Base-by-base conservation (phyloP, 1,140 invertebrate genomes). In the Heliconius congener region DNA sequence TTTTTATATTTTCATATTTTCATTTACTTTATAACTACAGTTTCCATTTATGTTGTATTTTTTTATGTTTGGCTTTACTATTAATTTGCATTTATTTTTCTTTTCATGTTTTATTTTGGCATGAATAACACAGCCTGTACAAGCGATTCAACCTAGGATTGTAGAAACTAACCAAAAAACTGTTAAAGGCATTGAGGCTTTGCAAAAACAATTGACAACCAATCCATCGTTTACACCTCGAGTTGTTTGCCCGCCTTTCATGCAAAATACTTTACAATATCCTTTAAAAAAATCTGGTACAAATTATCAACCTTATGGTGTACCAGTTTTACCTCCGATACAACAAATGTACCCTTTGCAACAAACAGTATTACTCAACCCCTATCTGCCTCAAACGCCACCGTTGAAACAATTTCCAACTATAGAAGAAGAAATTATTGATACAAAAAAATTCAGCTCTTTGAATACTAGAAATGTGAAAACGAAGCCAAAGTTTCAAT, bases 101-200 rank as follows among this genome's bases (percentile, higher is more conserved):
- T 83, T 93, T 92, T 90, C 90, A 92, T 92, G 88, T 92, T 90
- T 91, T 86, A 66, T 88, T 85, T 85, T 87, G 85, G 83, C 85
- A 88, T 91, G 88, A 81, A 77, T 92, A 86, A 86, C 76, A 94
- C 76, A 94, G 94, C 94, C 94, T 37, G 88, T 95, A 71, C 94
- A 95, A 91, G 91, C 93, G 39, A 95, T 95, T 78, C 94, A 94
- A 82, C 94, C 94, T 34, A 88, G 94, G 84, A 88, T 95, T 30
- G 86, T 94, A 34, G 87, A 93, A 80, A 91, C 89, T 70, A 90
- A 89, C 80, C 87, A 89, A 84, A 94, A 91, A 85, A 85, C 83
- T 11, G 74, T 86, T 0, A 95, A 94, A 87, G 89, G 92, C 30
- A 90, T 94, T 18, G 91, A 94, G 77, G 84, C 87, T 30, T 86